phyloP scores from a whole-genome alignment of 1,140 invertebrate species.

The Cepaea nemoralis region DNA sequence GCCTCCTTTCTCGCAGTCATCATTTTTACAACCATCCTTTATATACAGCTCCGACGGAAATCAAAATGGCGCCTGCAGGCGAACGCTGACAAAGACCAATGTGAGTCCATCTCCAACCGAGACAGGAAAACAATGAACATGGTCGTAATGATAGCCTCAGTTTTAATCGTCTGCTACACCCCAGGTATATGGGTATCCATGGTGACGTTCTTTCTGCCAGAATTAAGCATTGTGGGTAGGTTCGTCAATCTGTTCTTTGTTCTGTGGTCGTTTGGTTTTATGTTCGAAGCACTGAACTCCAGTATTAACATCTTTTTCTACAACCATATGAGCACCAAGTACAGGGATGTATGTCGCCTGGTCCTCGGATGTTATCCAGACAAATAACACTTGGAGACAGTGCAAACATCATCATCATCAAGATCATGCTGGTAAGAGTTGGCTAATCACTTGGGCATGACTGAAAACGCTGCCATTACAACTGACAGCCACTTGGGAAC shows the following conservation, averaged over 20 bases:
- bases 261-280: neutral
- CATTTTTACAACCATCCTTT: neutral
- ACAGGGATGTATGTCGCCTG: too few relatives aligned
- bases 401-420: too few relatives aligned
- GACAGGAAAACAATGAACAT: constrained; percentile 4
- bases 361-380: too few relatives aligned
- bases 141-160: neutral
- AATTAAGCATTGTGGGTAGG: constrained; percentile 4
- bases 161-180: neutral
- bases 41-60: neutral
- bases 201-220: neutral
- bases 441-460: too few relatives aligned
- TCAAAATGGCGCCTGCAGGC: constrained; percentile 13
- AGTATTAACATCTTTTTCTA: too few relatives aligned
- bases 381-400: too few relatives aligned
- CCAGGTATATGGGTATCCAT: neutral
- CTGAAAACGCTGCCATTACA: too few relatives aligned
- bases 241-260: neutral
- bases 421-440: too few relatives aligned
- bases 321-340: too few relatives aligned
- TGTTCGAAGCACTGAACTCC: neutral
- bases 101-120: neutral
- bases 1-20: neutral
- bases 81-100: neutral
- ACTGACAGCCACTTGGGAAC: too few relatives aligned